Base-by-base conservation (phyloP, 2,113 vertebrate genomes). In the Falcunculus frontatus region DNA sequence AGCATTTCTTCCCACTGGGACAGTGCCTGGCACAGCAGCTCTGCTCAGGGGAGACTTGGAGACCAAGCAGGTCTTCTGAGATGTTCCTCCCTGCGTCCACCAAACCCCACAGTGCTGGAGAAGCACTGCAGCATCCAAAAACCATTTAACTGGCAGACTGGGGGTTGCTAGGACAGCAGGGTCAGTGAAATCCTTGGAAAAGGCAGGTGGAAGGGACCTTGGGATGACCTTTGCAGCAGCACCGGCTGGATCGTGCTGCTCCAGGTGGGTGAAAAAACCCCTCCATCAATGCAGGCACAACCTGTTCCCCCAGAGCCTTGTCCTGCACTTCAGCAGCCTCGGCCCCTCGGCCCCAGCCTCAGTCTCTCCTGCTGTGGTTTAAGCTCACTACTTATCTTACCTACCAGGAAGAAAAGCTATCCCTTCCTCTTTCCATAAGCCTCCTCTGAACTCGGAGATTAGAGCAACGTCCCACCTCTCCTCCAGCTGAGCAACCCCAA, bases 341-440 rank as follows among this genome's bases (percentile, higher is more conserved):
- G 0, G 39, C n/a, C 60, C 63, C 56, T 73, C 12, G 0, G 63
- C 89, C 68, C 55, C 81, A 94, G 81, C 81, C 89, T 91, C 50
- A 81, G 79, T 2, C 53, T 87, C 85, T 93, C 90, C 94, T 90
- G 85, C 94, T 95, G 88, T 67, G 89, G 84, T 95, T 93, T 95
- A 92, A 95, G 91, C 73, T 95, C 80, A 50, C 86, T 95, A 89
- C 91, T 95, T 95, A 95, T 96, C 94, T 89, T 64, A 90, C 83
- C 89, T 93, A 70, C 86, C 88, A 90, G 92, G 68, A 90, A 86
- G 85, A 94, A 96, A 96, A 97, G 55, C 68, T 77, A 73, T 91
- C 81, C 95, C 78, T 91, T 97, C 65, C 84, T 59, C 89, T 87
- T 69, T 73, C 93, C 59, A 7, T 90, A 93, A 96, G 75, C 78